Percentiles rank a stretch among this genome's conserved stretches.
Conservation (phyloP, 1,140 invertebrate species). For the Zaprionus capensis region DNA sequence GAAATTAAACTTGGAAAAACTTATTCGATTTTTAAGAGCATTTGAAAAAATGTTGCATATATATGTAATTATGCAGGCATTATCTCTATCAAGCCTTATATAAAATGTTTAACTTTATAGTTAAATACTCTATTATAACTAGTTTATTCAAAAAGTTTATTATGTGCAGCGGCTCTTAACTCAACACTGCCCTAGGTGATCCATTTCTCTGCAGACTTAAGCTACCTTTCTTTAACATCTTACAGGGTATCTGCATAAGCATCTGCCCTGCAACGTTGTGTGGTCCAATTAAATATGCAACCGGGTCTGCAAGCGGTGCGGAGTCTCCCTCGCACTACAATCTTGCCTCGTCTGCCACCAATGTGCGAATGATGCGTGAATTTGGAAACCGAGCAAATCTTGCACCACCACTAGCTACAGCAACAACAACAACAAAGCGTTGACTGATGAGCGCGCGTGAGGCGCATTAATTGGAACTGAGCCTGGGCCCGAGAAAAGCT, state of each 20-base stretch:
- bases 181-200: neutral
- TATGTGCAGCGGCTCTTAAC: no score
- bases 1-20: no score
- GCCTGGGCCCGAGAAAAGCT: slow-evolving; percentile 16
- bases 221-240: neutral
- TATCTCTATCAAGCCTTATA: no score
- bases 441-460: slow-evolving; percentile 75
- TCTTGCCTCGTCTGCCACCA: slow-evolving; percentile 63
- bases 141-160: no score
- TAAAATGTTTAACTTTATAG: no score
- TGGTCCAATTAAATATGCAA: slow-evolving; percentile 83
- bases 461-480: slow-evolving; percentile 75
- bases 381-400: slow-evolving; percentile 61
- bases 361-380: slow-evolving; percentile 84
- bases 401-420: slow-evolving; percentile 30
- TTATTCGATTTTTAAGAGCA: no score
- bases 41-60: no score
- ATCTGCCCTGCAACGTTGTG: slow-evolving; percentile 59
- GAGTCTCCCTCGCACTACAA: slow-evolving; percentile 20
- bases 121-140: no score
- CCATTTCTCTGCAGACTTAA: neutral
- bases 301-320: slow-evolving; percentile 41
- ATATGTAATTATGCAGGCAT: no score
- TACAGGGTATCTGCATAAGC: slow-evolving; percentile 31
- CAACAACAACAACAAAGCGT: slow-evolving; percentile 38